These are phyloP conservation scores for Caenorhabditis briggsae DNA, from an alignment of 1,140 invertebrate genomes.

Conservation along the genomic window DNA sequence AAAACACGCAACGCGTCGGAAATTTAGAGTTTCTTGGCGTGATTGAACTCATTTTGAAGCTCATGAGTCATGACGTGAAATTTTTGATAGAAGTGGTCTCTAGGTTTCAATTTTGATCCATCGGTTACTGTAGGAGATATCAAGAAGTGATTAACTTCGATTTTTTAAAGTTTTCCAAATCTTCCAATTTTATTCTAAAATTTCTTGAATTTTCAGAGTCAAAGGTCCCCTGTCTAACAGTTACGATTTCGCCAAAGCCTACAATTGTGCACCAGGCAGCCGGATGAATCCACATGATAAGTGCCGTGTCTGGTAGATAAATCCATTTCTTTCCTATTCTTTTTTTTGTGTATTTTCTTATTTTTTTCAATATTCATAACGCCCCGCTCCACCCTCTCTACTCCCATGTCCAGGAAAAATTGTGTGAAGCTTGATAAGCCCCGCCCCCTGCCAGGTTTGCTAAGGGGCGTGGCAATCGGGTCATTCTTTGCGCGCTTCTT, in stretches of 20 bases:
- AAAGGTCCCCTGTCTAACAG: slow-evolving; percentile 82
- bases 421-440: not conserved
- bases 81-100: no score
- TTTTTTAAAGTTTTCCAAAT: slow-evolving; percentile 46
- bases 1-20: no score
- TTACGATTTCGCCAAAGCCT: slow-evolving; percentile 80
- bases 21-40: no score
- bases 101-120: no score
- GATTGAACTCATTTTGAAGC: no score
- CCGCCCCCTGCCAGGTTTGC: slow-evolving; percentile 1
- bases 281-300: slow-evolving; percentile 82
- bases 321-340: slow-evolving; percentile 8
- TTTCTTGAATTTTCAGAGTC: slow-evolving; percentile 79
- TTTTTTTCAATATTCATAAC: not conserved
- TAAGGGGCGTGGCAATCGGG: not conserved
- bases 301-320: slow-evolving; percentile 81
- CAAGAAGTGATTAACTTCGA: no score
- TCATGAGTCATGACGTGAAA: no score
- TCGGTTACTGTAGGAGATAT: no score
- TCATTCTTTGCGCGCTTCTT: slow-evolving; percentile 45
- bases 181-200: slow-evolving; percentile 47
- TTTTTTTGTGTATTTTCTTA: slow-evolving; percentile 20
- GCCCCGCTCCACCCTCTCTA: not conserved
- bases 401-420: not conserved
- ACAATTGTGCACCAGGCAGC: slow-evolving; percentile 80